phyloP scores from a whole-genome alignment of 2,797 vertebrate species.

The Epinephelus awoara region DNA sequence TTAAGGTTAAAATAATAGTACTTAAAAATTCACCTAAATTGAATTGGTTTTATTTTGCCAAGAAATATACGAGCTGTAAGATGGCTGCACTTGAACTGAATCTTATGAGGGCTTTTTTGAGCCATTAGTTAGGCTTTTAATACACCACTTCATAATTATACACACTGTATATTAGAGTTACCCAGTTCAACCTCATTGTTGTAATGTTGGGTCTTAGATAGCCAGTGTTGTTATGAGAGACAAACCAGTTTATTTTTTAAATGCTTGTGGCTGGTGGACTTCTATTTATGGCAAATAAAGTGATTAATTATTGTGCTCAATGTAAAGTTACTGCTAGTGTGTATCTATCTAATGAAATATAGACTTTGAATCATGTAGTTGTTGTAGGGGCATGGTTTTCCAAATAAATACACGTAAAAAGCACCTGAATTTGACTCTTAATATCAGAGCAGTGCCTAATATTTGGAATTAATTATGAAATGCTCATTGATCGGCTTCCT shows the following conservation, averaged over 20 bases:
- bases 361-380: neutral
- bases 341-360: neutral
- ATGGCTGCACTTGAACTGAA: slow-evolving; percentile 11
- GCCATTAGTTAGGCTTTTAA: slow-evolving; percentile 7
- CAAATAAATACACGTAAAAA: neutral
- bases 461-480: neutral
- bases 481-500: neutral
- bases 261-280: neutral
- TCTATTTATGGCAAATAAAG: too few relatives aligned
- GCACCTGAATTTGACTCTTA: neutral
- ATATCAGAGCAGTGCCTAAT: neutral
- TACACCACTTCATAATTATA: slow-evolving; percentile 1
- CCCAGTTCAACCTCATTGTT: neutral
- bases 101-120: slow-evolving; percentile 24
- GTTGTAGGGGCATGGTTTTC: neutral
- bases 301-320: neutral
- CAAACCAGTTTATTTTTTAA: neutral
- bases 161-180: neutral
- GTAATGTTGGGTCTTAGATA: neutral
- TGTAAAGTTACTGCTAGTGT: neutral
- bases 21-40: slow-evolving; percentile 58
- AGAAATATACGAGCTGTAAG: slow-evolving; percentile 36
- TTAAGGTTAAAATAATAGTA: slow-evolving; percentile 75
- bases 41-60: slow-evolving; percentile 61
- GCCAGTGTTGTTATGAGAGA: neutral